Base-by-base conservation (phyloP, 2,797 vertebrate genomes). In the Lindbergichthys nudifrons region DNA sequence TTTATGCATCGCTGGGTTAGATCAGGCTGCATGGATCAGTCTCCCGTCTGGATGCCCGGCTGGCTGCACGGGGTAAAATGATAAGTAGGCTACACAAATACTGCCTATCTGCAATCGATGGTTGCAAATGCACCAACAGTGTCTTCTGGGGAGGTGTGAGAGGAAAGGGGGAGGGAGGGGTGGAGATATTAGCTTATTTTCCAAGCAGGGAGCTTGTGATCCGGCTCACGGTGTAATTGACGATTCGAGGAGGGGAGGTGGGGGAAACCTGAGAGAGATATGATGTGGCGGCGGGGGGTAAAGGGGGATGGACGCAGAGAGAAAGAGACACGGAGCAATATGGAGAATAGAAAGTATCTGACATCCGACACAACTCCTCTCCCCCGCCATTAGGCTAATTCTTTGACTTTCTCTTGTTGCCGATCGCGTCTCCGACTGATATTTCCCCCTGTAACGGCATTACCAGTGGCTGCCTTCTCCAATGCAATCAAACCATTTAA, bases 401-500 rank as follows among this genome's bases (percentile, higher is more conserved):
- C 86, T 88, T 80, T 76, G 90, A 92, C 92, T 92, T 91, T 91
- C 90, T 93, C 92, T 85, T 83, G 89, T 93, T 93, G 91, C 91
- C 87, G 74, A 89, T 82, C 89, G 63, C 75, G 32, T 89, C 83
- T 87, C 73, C 74, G 54, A 89, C 81, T 86, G 86, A 90, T 88
- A 90, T 87, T 84, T 84, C 79, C 82, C 72, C 66, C 73, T 74
- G 41, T 85, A 90, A 87, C 73, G 61, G 85, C 89, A 91, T 92
- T 91, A 89, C 79, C 70, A 89, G 83, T 59, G 88, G 70, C 87
- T 92, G 89, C 91, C 90, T 89, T 69, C 82, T 87, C 88, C 91
- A 91, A 93, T 93, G 85, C 92, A 92, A 92, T 93, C 92, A 93
- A 92, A 90, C 89, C 92, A 89, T 93, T 92, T 90, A 89, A 91